These are phyloP conservation scores for Delphinapterus leucas DNA, from an alignment of 2,113 vertebrate genomes.

Conservation along the genomic window DNA sequence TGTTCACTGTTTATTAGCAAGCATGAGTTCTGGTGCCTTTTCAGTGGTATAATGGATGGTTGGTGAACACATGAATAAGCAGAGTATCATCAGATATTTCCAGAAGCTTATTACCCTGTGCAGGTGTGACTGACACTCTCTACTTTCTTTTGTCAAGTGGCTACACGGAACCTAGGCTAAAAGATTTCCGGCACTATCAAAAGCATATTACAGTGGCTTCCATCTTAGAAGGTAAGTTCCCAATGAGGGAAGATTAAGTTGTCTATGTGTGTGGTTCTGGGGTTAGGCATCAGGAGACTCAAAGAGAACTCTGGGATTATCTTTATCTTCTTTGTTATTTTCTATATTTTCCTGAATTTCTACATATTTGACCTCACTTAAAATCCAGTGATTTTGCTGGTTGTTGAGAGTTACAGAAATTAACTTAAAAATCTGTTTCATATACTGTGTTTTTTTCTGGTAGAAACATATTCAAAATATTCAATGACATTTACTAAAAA, in stretches of 20 bases:
- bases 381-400: background rate
- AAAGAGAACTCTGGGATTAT: background rate
- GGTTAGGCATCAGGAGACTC: accelerated
- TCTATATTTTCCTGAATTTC: background rate
- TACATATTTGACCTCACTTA: background rate
- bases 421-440: background rate
- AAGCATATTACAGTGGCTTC: background rate
- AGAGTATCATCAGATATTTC: background rate
- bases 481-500: background rate
- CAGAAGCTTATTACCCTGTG: background rate
- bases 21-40: background rate
- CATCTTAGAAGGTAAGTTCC: background rate
- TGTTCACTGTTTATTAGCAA: background rate
- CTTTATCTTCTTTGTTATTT: background rate
- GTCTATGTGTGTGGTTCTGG: background rate
- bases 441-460: background rate
- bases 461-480: background rate
- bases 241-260: background rate
- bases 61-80: background rate
- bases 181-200: background rate
- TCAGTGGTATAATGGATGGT: background rate
- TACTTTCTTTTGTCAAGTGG: background rate
- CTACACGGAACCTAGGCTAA: background rate
- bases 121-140: background rate
- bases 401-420: background rate